These are phyloP conservation scores for Scomber colias DNA, from an alignment of 2,113 vertebrate genomes.

Conservation along the genomic window DNA sequence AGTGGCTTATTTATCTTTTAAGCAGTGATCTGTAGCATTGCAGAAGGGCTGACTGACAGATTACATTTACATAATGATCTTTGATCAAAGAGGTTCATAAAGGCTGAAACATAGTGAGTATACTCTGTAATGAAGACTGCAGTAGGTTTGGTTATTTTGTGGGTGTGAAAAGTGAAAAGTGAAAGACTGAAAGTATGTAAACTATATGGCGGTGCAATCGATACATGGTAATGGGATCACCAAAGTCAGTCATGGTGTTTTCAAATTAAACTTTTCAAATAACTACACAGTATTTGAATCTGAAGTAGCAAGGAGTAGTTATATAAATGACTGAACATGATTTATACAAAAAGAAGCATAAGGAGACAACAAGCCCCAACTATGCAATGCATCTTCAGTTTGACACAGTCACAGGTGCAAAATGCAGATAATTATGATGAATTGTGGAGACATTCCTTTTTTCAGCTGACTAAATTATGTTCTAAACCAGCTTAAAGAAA, in stretches of 20 bases:
- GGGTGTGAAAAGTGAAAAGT: no score
- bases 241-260: no score
- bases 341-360: not conserved
- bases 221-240: no score
- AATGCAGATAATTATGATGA: conserved; percentile 46
- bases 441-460: not conserved
- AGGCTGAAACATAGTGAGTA: not conserved
- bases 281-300: not conserved
- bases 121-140: not conserved
- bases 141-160: no score
- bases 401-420: conserved; percentile 27
- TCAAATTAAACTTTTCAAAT: not conserved
- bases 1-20: conserved; percentile 1
- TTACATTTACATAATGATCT: conserved; percentile 5
- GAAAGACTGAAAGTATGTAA: no score
- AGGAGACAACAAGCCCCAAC: not conserved
- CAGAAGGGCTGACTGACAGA: not conserved
- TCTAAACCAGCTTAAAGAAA: not conserved
- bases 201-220: no score
- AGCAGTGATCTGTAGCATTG: conserved; percentile 31
- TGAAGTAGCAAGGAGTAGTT: not conserved
- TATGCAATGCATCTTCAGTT: not conserved
- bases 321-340: not conserved
- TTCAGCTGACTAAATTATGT: not conserved
- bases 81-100: conserved; percentile 14